Evolutionary conservation across 2,888 invertebrate species (phyloP).

Genomic region (Epistrophe eligans): DNA sequence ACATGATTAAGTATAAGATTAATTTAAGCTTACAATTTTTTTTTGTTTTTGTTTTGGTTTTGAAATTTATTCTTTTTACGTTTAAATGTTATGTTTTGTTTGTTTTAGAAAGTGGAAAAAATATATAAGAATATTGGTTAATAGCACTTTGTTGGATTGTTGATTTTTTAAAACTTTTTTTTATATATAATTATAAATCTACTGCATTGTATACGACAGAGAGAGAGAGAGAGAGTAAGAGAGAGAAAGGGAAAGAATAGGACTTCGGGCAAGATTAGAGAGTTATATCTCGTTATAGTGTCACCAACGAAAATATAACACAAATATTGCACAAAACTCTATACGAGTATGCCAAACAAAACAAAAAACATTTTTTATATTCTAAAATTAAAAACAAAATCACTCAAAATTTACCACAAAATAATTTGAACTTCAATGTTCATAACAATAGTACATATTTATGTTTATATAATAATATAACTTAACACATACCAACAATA

Average conservation of each 20-base stretch:
- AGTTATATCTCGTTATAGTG: constrained; percentile 12
- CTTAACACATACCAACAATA: constrained; percentile 19
- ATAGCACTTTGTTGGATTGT: constrained; percentile 73
- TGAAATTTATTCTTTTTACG: constrained; percentile 28
- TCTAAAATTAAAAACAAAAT: constrained; percentile 16
- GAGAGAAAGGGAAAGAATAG: not conserved
- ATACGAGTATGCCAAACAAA: constrained; percentile 18
- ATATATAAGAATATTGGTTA: constrained; percentile 64
- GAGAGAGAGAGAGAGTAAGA: constrained; percentile 13
- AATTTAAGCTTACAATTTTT: constrained; percentile 56
- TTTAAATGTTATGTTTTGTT: constrained; percentile 22
- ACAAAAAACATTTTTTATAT: not conserved
- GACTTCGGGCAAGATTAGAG: not conserved
- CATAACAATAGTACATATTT: constrained; percentile 37
- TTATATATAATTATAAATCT: constrained; percentile 42
- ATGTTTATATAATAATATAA: constrained; percentile 1
- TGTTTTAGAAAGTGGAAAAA: constrained; percentile 54
- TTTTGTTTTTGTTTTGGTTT: not conserved
- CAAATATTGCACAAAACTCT: constrained; percentile 55
- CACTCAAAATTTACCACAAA: constrained; percentile 35
- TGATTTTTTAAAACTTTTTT: constrained; percentile 25
- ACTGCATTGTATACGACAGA: constrained; percentile 46
- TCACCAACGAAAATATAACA: constrained; percentile 19
- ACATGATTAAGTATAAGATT: constrained; percentile 55
- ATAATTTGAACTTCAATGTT: constrained; percentile 38